Evolutionary conservation across 2,113 vertebrate species (phyloP).

Genomic region (Sebastes fasciatus): DNA sequence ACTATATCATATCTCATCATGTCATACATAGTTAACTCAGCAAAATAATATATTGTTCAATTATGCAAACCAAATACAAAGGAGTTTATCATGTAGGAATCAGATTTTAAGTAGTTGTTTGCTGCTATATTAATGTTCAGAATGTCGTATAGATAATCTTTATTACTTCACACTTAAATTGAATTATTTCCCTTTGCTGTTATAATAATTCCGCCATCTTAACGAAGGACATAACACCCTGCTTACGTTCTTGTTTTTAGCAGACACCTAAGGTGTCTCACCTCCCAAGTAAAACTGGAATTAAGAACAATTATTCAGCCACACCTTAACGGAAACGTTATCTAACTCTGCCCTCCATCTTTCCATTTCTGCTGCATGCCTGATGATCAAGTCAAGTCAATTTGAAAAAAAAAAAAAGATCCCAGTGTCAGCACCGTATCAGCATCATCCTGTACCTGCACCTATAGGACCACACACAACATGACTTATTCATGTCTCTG

Average conservation of each 20-base stretch:
- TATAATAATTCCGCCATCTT: not conserved
- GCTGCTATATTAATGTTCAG: too few species aligned
- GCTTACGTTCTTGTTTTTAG: not conserved
- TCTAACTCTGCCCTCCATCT: slow-evolving; percentile 14
- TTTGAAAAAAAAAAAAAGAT: not conserved
- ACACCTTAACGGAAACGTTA: not conserved
- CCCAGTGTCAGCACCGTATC: slow-evolving; percentile 4
- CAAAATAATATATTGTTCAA: too few species aligned
- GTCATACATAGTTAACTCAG: too few species aligned
- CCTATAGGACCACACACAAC: slow-evolving; percentile 49
- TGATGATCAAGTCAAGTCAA: not conserved
- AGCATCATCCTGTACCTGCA: slow-evolving; percentile 23
- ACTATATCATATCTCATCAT: too few species aligned
- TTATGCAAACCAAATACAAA: too few species aligned
- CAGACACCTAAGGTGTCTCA: not conserved
- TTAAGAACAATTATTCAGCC: slow-evolving; percentile 3
- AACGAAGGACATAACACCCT: not conserved
- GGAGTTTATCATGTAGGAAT: too few species aligned
- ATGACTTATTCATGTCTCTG: slow-evolving; percentile 75
- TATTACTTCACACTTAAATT: not conserved
- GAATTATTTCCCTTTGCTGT: not conserved
- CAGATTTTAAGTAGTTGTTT: too few species aligned
- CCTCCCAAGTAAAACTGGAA: not conserved
- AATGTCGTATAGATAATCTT: not conserved
- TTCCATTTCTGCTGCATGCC: slow-evolving; percentile 11